Percentiles rank a stretch among this genome's conserved stretches.
These are phyloP conservation scores for Eupsilia transversa DNA, from an alignment of 2,888 invertebrate genomes.

Conservation along the genomic window DNA sequence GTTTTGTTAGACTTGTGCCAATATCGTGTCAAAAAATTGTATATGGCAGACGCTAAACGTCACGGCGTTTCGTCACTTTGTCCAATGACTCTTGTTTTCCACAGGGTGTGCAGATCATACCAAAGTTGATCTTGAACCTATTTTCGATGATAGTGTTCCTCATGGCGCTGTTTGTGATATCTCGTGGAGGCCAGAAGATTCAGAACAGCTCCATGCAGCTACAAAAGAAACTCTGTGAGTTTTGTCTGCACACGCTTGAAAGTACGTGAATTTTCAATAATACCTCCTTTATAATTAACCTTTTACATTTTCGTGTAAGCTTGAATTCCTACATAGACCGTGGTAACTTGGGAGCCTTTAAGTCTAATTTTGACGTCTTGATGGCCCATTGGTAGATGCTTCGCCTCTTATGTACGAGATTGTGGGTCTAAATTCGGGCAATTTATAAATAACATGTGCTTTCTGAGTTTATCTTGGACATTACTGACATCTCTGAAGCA, in stretches of 20 bases:
- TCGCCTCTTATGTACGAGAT: neutral
- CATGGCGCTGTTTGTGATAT: conserved; percentile 65
- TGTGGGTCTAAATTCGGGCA: neutral
- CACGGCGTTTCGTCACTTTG: neutral
- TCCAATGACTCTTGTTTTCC: neutral
- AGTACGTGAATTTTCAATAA: conserved; percentile 13
- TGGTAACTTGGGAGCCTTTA: neutral
- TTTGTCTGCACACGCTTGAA: conserved; percentile 63
- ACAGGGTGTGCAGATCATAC: conserved; percentile 52
- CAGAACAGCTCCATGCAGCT: conserved; percentile 67
- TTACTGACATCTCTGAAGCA: too few relatives aligned
- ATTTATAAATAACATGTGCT: neutral
- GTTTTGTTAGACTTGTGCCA: too few relatives aligned
- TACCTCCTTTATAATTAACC: too few relatives aligned
- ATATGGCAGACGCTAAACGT: neutral
- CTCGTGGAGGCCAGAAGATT: conserved; percentile 70
- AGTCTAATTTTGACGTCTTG: neutral
- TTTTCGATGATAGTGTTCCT: conserved; percentile 61
- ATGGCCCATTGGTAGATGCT: neutral
- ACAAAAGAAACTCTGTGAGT: conserved; percentile 65
- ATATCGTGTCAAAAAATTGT: neutral
- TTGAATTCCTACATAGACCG: neutral
- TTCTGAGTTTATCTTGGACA: too few relatives aligned
- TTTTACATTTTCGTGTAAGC: neutral
- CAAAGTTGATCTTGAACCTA: conserved; percentile 30